Evolutionary conservation across 2,888 invertebrate genomes (phyloP).

Genomic region (Drosophila paracracens): DNA sequence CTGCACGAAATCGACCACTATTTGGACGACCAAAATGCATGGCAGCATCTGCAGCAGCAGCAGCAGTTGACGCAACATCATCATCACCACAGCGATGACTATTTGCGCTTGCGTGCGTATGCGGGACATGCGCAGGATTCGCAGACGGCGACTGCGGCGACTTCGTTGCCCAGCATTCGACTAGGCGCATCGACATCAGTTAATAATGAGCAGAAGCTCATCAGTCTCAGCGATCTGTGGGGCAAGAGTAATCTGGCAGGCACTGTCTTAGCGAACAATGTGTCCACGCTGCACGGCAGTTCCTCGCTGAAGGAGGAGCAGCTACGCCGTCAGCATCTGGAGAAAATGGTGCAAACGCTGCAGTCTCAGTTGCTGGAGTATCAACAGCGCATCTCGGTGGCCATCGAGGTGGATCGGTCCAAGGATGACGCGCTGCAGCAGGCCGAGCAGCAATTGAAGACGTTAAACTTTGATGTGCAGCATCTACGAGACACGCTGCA

Average conservation of each 20-base stretch:
- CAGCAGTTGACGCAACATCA: conserved; percentile 16
- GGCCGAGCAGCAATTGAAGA: conserved; percentile 88
- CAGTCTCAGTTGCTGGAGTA: conserved; percentile 91
- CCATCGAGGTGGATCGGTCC: conserved; percentile 90
- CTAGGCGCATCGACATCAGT: conserved; percentile 15
- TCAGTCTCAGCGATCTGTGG: conserved; percentile 85
- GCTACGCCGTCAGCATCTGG: conserved; percentile 90
- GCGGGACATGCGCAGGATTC: conserved; percentile 21
- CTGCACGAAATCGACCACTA: conserved; percentile 83
- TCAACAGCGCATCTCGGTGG: conserved; percentile 92
- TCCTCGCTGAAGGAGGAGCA: conserved; percentile 90
- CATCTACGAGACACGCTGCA: conserved; percentile 66
- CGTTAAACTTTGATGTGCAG: conserved; percentile 71
- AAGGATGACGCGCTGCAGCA: conserved; percentile 90
- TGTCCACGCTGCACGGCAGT: conserved; percentile 71
- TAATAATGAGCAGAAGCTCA: conserved; percentile 65
- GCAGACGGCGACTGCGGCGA: conserved; percentile 54
- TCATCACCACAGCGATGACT: conserved; percentile 71
- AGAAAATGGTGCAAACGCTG: conserved; percentile 90
- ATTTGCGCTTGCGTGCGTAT: conserved; percentile 38
- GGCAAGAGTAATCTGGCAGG: conserved; percentile 71
- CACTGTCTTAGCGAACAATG: conserved; percentile 62
- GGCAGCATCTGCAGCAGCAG: conserved; percentile 46
- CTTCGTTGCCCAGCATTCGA: conserved; percentile 67
- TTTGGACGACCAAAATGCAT: conserved; percentile 68